phyloP scores from a whole-genome alignment of 2,797 vertebrate genomes.

The Pangasius krempfi region DNA sequence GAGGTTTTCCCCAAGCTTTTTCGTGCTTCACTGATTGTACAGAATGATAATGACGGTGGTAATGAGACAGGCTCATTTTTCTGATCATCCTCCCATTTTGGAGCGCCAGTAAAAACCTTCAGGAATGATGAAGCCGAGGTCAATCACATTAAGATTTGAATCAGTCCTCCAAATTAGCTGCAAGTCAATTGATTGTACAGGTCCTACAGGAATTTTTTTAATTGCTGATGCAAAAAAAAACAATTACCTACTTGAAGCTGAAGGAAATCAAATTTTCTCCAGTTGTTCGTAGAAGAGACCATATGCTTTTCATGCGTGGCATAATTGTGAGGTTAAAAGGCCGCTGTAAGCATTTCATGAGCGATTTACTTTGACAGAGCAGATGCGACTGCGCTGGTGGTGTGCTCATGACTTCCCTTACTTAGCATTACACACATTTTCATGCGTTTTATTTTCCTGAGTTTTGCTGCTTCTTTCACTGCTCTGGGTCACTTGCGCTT shows the following conservation, averaged over 20 bases:
- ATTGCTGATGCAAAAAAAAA: slow-evolving; percentile 10
- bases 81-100: slow-evolving; percentile 11
- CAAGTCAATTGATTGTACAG: slow-evolving; percentile 7
- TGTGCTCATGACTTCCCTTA: neutral
- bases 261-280: slow-evolving; percentile 7
- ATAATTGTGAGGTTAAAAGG: slow-evolving; percentile 16
- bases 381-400: neutral
- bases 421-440: neutral
- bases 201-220: slow-evolving; percentile 10
- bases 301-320: neutral
- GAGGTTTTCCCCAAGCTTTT: neutral
- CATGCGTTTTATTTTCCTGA: neutral
- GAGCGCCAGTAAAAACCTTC: neutral
- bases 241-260: slow-evolving; percentile 1
- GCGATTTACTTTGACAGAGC: neutral
- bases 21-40: neutral
- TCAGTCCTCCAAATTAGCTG: slow-evolving; percentile 26
- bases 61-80: slow-evolving; percentile 2
- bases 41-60: slow-evolving; percentile 24
- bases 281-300: neutral
- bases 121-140: slow-evolving; percentile 13
- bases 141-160: slow-evolving; percentile 33
- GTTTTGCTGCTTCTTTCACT: neutral
- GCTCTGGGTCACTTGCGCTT: neutral
- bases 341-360: slow-evolving; percentile 3